Base-by-base conservation (phyloP, 2,797 vertebrate genomes). In the Halcyon chelicuti region DNA sequence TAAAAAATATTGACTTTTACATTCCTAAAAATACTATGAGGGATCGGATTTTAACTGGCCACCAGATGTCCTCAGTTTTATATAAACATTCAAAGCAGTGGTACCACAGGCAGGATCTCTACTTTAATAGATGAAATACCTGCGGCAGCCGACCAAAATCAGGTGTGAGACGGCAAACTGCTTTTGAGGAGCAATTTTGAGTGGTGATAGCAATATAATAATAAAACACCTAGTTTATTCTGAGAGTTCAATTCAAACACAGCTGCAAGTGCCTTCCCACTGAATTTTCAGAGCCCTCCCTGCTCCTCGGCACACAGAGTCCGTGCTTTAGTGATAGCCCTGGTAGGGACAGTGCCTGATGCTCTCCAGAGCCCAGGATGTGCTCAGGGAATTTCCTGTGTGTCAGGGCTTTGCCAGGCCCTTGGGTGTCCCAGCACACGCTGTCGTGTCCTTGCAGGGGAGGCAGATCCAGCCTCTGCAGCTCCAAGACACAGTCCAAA, bases 41-140 rank as follows among this genome's bases (percentile, higher is more conserved):
- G 15, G 57, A 63, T 21, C 70, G 7, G 49, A 87, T 79, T 94
- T 88, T n/a, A 93, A 95, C 82, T 52, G 90, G 83, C 96, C 96
- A 93, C 88, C 94, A 97, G 96, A 93, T 96, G 96, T 94, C 96
- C 90, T 77, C 93, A 26, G 77, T 87, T 94, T 96, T 93, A 85
- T 40, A 92, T 2, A 71, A 96, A 95, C 61, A 57, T n/a, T 47
- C 66, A 71, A 63, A 55, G 23, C 28, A 20, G 66, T 16, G 9
- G 31, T 55, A 49, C 60, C 42, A 31, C 11, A 52, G 44, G 17
- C 51, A 12, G 2, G 14, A 63, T 62, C 35, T 29, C 4, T 13
- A 42, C 6, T 80, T 25, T 25, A 47, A 26, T 5, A 73, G 70
- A 31, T 31, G 47, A 78, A 65, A 65, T 57, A 73, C 21, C 22